phyloP scores from a whole-genome alignment of 2,113 vertebrate genomes.

The Phoenicopterus ruber region DNA sequence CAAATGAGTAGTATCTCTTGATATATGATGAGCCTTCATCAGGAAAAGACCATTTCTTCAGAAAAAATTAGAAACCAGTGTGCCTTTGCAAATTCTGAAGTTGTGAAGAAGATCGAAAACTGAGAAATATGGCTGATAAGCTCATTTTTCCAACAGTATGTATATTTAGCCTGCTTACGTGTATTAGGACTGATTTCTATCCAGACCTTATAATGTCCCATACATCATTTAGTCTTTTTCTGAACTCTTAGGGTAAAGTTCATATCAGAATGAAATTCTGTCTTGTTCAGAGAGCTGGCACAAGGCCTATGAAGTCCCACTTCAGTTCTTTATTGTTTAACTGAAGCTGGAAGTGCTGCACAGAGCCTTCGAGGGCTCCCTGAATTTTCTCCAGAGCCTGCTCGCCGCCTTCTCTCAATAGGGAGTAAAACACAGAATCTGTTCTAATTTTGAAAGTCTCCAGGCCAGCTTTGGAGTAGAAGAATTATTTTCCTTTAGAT shows the following conservation, averaged over 20 bases:
- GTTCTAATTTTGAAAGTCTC: neutral
- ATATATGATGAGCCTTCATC: neutral
- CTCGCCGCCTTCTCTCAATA: neutral
- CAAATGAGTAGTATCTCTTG: neutral
- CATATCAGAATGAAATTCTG: neutral
- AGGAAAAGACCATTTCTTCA: neutral
- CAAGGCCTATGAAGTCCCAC: neutral
- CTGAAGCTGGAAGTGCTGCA: neutral
- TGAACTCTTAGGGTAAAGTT: neutral
- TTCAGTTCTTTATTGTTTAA: neutral
- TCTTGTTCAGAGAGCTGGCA: neutral
- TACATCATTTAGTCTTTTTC: neutral
- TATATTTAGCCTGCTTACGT: neutral
- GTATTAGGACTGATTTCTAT: neutral
- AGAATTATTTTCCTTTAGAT: neutral
- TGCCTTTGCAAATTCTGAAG: neutral
- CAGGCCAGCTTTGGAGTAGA: neutral
- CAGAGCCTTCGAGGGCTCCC: neutral
- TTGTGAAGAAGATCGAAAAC: neutral
- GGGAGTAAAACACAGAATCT: neutral
- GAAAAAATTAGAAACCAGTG: neutral
- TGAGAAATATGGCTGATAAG: neutral
- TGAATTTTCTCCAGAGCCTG: neutral
- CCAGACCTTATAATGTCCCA: neutral
- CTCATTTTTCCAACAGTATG: neutral